These are phyloP conservation scores for Parambassis ranga DNA, from an alignment of 2,797 vertebrate species.

Conservation along the genomic window DNA sequence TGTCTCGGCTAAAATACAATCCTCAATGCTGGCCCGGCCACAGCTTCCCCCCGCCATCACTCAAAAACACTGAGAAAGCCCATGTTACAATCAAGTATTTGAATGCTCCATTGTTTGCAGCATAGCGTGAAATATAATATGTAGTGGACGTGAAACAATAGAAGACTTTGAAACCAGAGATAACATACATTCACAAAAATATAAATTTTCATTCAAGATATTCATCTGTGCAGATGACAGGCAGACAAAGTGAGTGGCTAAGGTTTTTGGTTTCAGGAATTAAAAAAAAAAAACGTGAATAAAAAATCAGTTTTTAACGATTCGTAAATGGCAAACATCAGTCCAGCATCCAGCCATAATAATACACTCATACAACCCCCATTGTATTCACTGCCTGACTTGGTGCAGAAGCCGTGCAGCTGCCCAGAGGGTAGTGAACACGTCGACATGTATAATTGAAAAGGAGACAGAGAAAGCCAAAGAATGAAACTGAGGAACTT, in stretches of 20 bases:
- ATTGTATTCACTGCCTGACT: constrained; percentile 15
- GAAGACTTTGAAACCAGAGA: background rate
- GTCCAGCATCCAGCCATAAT: background rate
- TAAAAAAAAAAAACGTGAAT: background rate
- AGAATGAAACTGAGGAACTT: constrained; percentile 57
- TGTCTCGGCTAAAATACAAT: constrained; percentile 31
- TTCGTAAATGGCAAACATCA: background rate
- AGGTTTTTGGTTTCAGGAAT: background rate
- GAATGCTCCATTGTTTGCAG: constrained; percentile 11
- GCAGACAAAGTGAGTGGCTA: background rate
- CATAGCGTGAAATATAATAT: background rate
- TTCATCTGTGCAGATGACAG: background rate
- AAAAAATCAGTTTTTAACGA: background rate
- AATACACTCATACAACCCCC: constrained; percentile 3
- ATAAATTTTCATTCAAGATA: background rate
- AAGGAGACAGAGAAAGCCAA: constrained; percentile 67
- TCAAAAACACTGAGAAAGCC: constrained; percentile 1
- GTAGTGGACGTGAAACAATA: background rate
- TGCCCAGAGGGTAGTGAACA: constrained; percentile 57
- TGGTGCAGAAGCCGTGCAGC: constrained; percentile 37
- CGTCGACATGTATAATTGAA: constrained; percentile 59
- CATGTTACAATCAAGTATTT: constrained; percentile 20
- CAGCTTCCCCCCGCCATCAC: constrained; percentile 38
- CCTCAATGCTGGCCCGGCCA: constrained; percentile 23
- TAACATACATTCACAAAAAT: background rate